Conservation (phyloP, 2,888 invertebrate genomes). For the Chloroclysta siterata region DNA sequence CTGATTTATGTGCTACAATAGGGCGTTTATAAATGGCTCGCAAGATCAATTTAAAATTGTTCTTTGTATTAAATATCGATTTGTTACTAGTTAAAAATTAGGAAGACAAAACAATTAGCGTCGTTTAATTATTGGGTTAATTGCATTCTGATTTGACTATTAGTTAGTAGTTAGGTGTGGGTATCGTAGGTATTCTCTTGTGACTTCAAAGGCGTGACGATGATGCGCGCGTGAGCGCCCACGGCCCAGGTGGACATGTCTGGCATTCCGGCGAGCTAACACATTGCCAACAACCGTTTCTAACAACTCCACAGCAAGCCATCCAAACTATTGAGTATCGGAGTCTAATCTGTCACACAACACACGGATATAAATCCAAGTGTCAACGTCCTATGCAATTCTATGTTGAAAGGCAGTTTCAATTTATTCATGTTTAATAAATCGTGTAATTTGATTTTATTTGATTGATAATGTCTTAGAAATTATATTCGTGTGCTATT, state of each 20-base stretch:
- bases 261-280: slow-evolving; percentile 59
- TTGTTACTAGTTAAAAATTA: slow-evolving; percentile 37
- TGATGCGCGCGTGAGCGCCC: slow-evolving; percentile 57
- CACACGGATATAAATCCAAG: slow-evolving; percentile 40
- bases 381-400: slow-evolving; percentile 16
- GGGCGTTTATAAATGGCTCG: slow-evolving; percentile 40
- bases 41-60: slow-evolving; percentile 37
- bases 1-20: slow-evolving; percentile 44
- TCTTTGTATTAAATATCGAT: slow-evolving; percentile 37
- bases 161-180: slow-evolving; percentile 48
- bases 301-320: slow-evolving; percentile 56
- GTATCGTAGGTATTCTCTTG: slow-evolving; percentile 48
- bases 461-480: too few relatives aligned
- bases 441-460: too few relatives aligned
- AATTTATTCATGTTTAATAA: slow-evolving; percentile 20
- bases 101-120: slow-evolving; percentile 54
- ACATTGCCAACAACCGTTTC: slow-evolving; percentile 63
- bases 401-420: slow-evolving; percentile 7
- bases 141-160: slow-evolving; percentile 51
- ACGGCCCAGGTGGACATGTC: slow-evolving; percentile 73
- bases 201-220: slow-evolving; percentile 65
- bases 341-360: slow-evolving; percentile 52
- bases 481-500: slow-evolving; percentile 4
- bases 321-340: slow-evolving; percentile 55
- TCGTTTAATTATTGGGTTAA: slow-evolving; percentile 58